A percentile compares a stretch with the other conserved stretches of the same genome.
phyloP scores from a whole-genome alignment of 2,113 vertebrate species.

The Glaucidium brasilianum region DNA sequence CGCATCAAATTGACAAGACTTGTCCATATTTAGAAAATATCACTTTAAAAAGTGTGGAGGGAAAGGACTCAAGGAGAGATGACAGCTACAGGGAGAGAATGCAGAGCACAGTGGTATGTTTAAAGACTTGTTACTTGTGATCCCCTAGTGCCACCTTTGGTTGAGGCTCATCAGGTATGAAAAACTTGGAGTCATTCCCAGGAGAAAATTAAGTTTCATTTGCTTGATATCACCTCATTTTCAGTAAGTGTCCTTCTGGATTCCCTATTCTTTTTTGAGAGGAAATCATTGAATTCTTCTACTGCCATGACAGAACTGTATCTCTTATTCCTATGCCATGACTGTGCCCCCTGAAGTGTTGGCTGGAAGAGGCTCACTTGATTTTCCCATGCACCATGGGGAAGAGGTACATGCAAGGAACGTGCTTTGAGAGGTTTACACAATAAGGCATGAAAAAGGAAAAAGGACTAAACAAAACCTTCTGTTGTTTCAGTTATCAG shows the following conservation, averaged over 20 bases:
- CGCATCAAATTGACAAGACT: neutral
- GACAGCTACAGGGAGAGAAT: neutral
- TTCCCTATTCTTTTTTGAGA: neutral
- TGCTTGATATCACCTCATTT: neutral
- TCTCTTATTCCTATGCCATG: neutral
- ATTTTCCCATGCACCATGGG: neutral
- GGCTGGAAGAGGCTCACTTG: neutral
- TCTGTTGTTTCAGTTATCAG: neutral
- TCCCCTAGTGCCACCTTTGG: conserved; percentile 26
- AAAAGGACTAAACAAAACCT: neutral
- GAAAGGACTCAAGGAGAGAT: neutral
- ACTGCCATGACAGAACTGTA: neutral
- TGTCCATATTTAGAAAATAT: neutral
- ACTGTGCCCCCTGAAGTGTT: neutral
- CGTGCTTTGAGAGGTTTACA: neutral
- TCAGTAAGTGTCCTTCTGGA: neutral
- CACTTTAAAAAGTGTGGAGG: neutral
- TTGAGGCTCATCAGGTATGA: neutral
- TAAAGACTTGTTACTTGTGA: neutral
- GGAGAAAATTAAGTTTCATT: neutral
- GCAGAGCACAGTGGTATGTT: neutral
- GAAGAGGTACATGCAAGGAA: neutral
- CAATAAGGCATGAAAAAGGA: neutral
- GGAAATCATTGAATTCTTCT: neutral
- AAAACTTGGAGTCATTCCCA: neutral